Evolutionary conservation across 1,140 invertebrate species (phyloP).

Genomic region (Anastatus disparis): DNA sequence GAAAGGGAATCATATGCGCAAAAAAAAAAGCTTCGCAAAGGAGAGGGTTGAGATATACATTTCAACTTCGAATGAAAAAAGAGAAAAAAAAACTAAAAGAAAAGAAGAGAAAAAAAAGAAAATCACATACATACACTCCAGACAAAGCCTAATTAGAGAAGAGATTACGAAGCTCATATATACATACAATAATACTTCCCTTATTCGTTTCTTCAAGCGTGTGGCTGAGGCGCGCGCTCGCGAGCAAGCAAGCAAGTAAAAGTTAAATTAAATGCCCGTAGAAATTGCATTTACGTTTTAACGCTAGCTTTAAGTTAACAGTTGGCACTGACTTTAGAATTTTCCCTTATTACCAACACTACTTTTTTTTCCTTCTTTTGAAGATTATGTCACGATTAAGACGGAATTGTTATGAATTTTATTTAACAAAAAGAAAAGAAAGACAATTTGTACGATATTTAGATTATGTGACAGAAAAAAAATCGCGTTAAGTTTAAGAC

Average conservation of each 20-base stretch:
- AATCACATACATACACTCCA: too few species aligned
- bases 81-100: slow-evolving; percentile 19
- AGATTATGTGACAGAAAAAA: not conserved
- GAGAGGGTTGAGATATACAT: not conserved
- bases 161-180: slow-evolving; percentile 8
- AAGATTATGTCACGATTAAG: too few species aligned
- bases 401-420: too few species aligned
- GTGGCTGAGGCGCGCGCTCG: not conserved
- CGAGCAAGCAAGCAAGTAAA: not conserved
- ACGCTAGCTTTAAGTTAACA: slow-evolving; percentile 18
- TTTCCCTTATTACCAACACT: too few species aligned
- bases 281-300: slow-evolving; percentile 20
- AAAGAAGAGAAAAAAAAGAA: too few species aligned
- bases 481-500: not conserved
- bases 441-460: too few species aligned
- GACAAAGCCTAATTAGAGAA: slow-evolving; percentile 34
- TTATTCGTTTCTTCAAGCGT: not conserved
- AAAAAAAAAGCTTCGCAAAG: not conserved
- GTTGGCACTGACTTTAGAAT: slow-evolving; percentile 8
- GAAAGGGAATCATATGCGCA: too few species aligned
- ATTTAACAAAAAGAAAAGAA: too few species aligned
- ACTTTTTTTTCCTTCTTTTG: too few species aligned
- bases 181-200: not conserved
- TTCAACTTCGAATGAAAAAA: slow-evolving; percentile 14
- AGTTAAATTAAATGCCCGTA: slow-evolving; percentile 24